Percentiles rank a stretch among this genome's conserved stretches.
Evolutionary conservation across 2,113 vertebrate genomes (phyloP).

Genomic region (Choloepus hoffmanni): DNA sequence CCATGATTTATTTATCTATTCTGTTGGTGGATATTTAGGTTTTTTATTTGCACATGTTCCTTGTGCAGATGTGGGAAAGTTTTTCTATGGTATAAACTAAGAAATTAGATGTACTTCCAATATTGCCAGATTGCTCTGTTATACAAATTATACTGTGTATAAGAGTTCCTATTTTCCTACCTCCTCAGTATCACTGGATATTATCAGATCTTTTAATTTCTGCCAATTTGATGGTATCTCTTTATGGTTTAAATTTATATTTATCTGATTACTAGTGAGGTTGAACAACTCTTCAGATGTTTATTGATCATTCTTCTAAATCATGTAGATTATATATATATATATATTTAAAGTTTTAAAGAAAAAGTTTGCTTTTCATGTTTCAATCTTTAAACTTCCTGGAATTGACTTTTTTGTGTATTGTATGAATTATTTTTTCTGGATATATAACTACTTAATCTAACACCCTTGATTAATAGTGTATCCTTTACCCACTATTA

Average conservation of each 20-base stretch:
- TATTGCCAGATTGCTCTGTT: not conserved
- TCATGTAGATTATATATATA: not conserved
- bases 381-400: constrained; percentile 44
- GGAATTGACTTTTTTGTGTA: not conserved
- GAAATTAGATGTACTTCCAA: not conserved
- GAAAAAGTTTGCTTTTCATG: constrained; percentile 1
- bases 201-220: constrained; percentile 28
- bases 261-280: not conserved
- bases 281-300: not conserved
- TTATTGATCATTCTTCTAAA: constrained; percentile 30
- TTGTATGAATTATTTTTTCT: constrained; percentile 21
- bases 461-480: not conserved
- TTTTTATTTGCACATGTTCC: not conserved
- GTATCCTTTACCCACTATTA: not conserved
- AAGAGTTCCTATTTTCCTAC: not conserved
- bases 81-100: not conserved
- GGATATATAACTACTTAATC: not conserved
- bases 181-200: not conserved
- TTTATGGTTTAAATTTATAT: constrained; percentile 9
- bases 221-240: not conserved
- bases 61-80: not conserved
- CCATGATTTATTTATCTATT: not conserved
- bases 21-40: not conserved
- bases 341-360: too few species aligned
- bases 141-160: not conserved